Conservation (phyloP, 35 echinoderm and acorn worm species). For the Strongylocentrotus purpuratus region DNA sequence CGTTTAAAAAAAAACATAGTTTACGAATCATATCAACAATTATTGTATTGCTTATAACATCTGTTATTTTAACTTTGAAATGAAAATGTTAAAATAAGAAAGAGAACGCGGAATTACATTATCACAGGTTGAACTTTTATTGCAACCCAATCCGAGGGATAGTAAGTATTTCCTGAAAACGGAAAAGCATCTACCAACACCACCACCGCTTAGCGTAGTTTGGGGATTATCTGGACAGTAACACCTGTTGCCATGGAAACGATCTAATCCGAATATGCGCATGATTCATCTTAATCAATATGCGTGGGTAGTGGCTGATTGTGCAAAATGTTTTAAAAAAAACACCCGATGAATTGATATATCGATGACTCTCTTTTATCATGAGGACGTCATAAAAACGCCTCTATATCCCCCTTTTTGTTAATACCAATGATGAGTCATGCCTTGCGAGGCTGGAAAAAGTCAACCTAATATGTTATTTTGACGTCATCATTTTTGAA, state of each 20-base stretch:
- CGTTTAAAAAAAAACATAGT: no score
- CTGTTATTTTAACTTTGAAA: no score
- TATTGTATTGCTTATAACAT: no score
- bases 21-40: no score
- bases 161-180: constrained; percentile 17
- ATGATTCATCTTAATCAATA: not conserved
- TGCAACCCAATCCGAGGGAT: not conserved
- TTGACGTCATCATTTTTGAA: no score
- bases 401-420: no score
- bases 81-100: no score
- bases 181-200: not conserved
- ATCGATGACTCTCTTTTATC: not conserved
- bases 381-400: no score
- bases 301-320: not conserved
- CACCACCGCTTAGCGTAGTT: not conserved
- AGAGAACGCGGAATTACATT: not conserved
- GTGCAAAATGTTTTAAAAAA: not conserved
- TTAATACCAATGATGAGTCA: not conserved
- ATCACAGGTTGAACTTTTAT: not conserved
- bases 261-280: not conserved
- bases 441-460: not conserved
- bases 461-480: no score
- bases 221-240: not conserved
- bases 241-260: not conserved
- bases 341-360: not conserved